A percentile compares a stretch with the other conserved stretches of the same genome.
Evolutionary conservation across 2,113 vertebrate species (phyloP).

Genomic region (Fregetta grallaria): DNA sequence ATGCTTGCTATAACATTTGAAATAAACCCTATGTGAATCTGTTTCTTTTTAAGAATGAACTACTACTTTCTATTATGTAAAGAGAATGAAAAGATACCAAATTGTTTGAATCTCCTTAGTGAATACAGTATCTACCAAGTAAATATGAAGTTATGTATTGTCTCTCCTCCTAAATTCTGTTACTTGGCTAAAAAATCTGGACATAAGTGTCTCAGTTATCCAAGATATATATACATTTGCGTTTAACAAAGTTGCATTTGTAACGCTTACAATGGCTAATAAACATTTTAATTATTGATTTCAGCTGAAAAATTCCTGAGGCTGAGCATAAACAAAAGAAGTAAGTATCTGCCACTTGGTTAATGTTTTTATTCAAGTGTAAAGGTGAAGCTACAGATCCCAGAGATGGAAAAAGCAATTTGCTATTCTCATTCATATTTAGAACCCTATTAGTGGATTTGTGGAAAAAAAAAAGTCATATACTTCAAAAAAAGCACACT

Average conservation of each 20-base stretch:
- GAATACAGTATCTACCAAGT: background rate
- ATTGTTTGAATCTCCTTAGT: background rate
- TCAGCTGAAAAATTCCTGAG: slow-evolving; percentile 39
- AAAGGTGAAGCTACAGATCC: slow-evolving; percentile 39
- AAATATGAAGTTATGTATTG: background rate
- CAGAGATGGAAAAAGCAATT: slow-evolving; percentile 49
- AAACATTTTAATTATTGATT: slow-evolving; percentile 69
- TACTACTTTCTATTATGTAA: slow-evolving; percentile 21
- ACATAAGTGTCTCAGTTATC: background rate
- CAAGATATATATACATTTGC: background rate
- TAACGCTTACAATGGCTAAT: slow-evolving; percentile 2
- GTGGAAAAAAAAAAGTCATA: slow-evolving; percentile 48
- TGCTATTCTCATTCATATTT: slow-evolving; percentile 56
- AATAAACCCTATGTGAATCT: slow-evolving; percentile 9
- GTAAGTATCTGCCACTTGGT: slow-evolving; percentile 36
- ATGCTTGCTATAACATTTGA: background rate
- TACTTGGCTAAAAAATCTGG: background rate
- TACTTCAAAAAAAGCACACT: slow-evolving; percentile 54
- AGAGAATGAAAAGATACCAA: slow-evolving; percentile 7
- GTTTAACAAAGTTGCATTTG: background rate
- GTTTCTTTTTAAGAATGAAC: slow-evolving; percentile 9
- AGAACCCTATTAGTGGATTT: slow-evolving; percentile 63
- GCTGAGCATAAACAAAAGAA: slow-evolving; percentile 35
- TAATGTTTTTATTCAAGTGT: slow-evolving; percentile 52
- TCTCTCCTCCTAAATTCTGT: background rate